A percentile compares a stretch with the other conserved stretches of the same genome.
phyloP scores from a whole-genome alignment of 2,888 invertebrate species.

The Lasioglossum oenotherae region DNA sequence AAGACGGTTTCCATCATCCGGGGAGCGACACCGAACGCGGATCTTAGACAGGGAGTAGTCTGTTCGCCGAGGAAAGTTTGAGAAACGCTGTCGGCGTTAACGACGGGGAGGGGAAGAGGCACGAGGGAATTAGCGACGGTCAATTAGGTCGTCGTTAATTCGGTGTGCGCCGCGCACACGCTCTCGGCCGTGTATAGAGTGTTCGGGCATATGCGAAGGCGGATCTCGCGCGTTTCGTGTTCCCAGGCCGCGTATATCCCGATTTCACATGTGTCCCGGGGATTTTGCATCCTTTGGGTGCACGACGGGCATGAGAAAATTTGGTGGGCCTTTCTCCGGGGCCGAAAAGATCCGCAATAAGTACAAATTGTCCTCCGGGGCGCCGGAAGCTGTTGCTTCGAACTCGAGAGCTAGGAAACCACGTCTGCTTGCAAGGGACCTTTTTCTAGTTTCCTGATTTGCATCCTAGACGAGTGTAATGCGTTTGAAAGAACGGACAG shows the following conservation, averaged over 20 bases:
- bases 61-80: slow-evolving; percentile 29
- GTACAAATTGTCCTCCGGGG: background rate
- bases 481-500: background rate
- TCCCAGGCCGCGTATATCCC: slow-evolving; percentile 63
- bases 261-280: slow-evolving; percentile 67
- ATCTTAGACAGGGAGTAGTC: background rate
- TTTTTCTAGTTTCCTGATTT: background rate
- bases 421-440: no score
- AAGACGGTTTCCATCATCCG: background rate
- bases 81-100: slow-evolving; percentile 44
- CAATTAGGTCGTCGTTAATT: slow-evolving; percentile 71
- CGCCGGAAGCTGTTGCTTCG: background rate
- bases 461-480: background rate
- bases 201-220: slow-evolving; percentile 67
- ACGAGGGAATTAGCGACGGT: slow-evolving; percentile 67
- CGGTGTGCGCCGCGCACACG: slow-evolving; percentile 53
- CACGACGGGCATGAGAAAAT: slow-evolving; percentile 46
- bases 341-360: background rate
- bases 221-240: slow-evolving; percentile 68
- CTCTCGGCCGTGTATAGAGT: slow-evolving; percentile 13
- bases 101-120: slow-evolving; percentile 26
- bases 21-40: background rate
- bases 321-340: background rate
- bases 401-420: background rate
- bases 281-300: background rate